phyloP scores from a whole-genome alignment of 2,888 invertebrate genomes.

The Bruchidius siliquastri region DNA sequence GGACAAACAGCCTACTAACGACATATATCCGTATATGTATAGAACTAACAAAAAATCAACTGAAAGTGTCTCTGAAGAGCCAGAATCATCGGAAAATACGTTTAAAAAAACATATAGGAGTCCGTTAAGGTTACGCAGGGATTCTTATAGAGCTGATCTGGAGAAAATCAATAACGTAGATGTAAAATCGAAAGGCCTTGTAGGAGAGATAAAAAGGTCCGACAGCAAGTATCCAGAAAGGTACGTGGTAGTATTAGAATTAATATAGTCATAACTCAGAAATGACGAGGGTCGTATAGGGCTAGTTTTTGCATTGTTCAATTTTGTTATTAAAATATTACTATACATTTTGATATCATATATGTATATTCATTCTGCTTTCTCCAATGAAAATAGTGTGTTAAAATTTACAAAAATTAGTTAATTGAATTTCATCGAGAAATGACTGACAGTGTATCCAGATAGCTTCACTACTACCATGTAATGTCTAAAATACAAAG shows the following conservation, averaged over 20 bases:
- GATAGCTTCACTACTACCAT: too few species aligned
- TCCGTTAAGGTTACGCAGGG: constrained; percentile 19
- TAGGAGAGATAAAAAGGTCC: constrained; percentile 19
- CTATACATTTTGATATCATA: too few species aligned
- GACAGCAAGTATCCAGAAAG: constrained; percentile 21
- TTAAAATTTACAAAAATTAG: too few species aligned
- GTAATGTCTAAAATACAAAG: too few species aligned
- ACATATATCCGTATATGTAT: constrained; percentile 26
- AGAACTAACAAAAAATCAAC: constrained; percentile 12
- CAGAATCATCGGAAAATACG: constrained; percentile 5
- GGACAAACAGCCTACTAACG: constrained; percentile 18
- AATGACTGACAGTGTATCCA: too few species aligned
- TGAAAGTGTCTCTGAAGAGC: neutral
- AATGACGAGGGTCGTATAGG: too few species aligned
- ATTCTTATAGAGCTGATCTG: constrained; percentile 14
- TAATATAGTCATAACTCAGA: too few species aligned
- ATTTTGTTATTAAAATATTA: too few species aligned
- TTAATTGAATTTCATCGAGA: too few species aligned
- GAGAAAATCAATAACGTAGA: constrained; percentile 11
- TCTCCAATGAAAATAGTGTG: too few species aligned
- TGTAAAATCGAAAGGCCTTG: constrained; percentile 16
- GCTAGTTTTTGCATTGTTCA: too few species aligned
- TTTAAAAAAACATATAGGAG: constrained; percentile 17
- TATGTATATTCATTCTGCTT: too few species aligned
- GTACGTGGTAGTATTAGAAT: neutral